Conservation (phyloP, 2,888 invertebrate species). For the Diadromus collaris region DNA sequence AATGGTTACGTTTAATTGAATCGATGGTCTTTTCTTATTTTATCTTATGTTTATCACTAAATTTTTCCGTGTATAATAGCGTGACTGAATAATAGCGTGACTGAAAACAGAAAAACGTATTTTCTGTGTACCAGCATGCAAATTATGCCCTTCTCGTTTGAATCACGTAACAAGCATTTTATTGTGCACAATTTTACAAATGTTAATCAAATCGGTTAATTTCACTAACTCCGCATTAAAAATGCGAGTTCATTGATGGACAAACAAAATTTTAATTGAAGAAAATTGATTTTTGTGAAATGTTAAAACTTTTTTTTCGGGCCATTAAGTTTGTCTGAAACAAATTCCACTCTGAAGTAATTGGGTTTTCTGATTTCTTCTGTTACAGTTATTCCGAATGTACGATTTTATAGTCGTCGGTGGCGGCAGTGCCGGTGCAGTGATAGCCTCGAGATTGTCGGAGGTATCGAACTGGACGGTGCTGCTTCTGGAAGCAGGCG, state of each 20-base stretch:
- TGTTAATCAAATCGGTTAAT: not conserved
- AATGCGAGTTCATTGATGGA: no score
- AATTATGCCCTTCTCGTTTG: no score
- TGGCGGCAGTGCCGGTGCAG: constrained; percentile 94
- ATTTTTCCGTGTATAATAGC: no score
- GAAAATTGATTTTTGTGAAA: not conserved
- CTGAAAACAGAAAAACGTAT: no score
- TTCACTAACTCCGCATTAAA: no score
- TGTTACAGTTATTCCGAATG: constrained; percentile 85
- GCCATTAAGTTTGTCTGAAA: not conserved
- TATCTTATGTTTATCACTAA: no score
- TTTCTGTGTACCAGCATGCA: no score
- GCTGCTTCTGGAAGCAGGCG: constrained; percentile 92
- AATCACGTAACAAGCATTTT: not conserved
- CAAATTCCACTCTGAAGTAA: not conserved
- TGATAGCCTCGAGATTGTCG: constrained; percentile 91
- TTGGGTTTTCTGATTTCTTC: constrained; percentile 2
- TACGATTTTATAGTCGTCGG: constrained; percentile 95
- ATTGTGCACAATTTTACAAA: not conserved
- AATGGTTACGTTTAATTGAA: no score
- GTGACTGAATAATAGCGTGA: no score
- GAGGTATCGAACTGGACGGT: constrained; percentile 92
- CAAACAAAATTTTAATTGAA: not conserved
- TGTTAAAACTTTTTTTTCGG: not conserved
- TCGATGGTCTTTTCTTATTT: no score